Conservation (phyloP, 2,888 invertebrate genomes). For the Disparrhopalites patrizii region DNA sequence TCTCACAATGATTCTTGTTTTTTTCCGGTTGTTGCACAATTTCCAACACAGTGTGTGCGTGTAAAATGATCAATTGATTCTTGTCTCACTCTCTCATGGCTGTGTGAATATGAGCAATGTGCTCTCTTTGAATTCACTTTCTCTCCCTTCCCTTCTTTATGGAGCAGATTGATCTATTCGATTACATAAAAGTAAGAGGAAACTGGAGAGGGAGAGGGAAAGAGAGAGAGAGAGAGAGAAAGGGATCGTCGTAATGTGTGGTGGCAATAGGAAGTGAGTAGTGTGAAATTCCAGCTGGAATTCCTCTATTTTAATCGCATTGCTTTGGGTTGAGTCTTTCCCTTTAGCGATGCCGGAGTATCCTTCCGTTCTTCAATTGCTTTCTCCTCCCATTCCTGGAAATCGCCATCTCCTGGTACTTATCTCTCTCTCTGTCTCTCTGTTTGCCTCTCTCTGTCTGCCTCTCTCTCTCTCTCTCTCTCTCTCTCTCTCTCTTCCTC, state of each 20-base stretch:
- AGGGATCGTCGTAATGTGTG: too few species aligned
- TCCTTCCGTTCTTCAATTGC: conserved; percentile 18
- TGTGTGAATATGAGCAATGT: conserved; percentile 29
- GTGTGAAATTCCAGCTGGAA: conserved; percentile 30
- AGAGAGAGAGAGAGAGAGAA: too few species aligned
- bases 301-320: conserved; percentile 29
- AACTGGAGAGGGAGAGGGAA: neutral
- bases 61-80: conserved; percentile 38
- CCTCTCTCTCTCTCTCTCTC: neutral
- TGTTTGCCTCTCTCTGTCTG: too few species aligned
- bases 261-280: neutral
- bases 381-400: conserved; percentile 10
- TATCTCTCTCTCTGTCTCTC: neutral
- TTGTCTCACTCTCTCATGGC: conserved; percentile 28
- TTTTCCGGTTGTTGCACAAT: conserved; percentile 35
- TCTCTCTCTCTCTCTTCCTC: neutral
- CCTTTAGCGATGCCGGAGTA: too few species aligned
- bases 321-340: conserved; percentile 21
- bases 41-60: neutral
- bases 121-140: conserved; percentile 18
- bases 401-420: conserved; percentile 6
- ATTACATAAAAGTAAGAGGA: too few species aligned
- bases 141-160: conserved; percentile 16
- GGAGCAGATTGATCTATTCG: conserved; percentile 27
- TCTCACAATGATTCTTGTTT: conserved; percentile 26